phyloP scores from a whole-genome alignment of 2,113 vertebrate genomes.

The Ammodytes dubius region DNA sequence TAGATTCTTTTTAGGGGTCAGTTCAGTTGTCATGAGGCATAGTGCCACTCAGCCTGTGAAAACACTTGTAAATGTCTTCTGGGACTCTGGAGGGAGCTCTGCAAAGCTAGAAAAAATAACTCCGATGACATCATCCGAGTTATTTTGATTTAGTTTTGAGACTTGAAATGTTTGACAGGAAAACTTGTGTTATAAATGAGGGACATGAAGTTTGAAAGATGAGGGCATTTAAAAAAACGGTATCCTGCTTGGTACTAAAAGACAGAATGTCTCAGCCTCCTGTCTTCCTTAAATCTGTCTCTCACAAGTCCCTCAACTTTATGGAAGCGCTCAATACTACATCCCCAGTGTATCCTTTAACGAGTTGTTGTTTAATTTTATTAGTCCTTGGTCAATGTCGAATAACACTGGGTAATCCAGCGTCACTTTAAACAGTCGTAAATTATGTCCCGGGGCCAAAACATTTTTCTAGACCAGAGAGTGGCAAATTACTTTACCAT shows the following conservation, averaged over 20 bases:
- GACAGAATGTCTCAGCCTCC: not conserved
- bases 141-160: not conserved
- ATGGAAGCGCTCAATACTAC: not conserved
- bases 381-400: slow-evolving; percentile 3
- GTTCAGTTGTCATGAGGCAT: not conserved
- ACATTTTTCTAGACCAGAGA: slow-evolving; percentile 11
- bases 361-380: slow-evolving; percentile 13
- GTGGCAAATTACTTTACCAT: slow-evolving; percentile 58
- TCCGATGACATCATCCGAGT: not conserved
- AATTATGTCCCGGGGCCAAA: slow-evolving; percentile 40
- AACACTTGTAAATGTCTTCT: not conserved
- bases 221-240: slow-evolving; percentile 7
- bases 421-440: slow-evolving; percentile 28
- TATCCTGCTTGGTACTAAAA: not conserved
- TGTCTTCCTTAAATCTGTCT: not conserved
- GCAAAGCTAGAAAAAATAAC: not conserved
- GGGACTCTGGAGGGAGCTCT: not conserved
- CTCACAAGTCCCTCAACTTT: not conserved
- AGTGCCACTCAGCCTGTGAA: not conserved
- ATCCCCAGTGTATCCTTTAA: not conserved
- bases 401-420: slow-evolving; percentile 30
- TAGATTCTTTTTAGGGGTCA: not conserved
- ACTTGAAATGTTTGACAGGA: not conserved
- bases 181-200: not conserved
- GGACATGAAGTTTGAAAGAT: slow-evolving; percentile 3